These are phyloP conservation scores for Gorsachius magnificus DNA, from an alignment of 2,797 vertebrate species.

Conservation along the genomic window DNA sequence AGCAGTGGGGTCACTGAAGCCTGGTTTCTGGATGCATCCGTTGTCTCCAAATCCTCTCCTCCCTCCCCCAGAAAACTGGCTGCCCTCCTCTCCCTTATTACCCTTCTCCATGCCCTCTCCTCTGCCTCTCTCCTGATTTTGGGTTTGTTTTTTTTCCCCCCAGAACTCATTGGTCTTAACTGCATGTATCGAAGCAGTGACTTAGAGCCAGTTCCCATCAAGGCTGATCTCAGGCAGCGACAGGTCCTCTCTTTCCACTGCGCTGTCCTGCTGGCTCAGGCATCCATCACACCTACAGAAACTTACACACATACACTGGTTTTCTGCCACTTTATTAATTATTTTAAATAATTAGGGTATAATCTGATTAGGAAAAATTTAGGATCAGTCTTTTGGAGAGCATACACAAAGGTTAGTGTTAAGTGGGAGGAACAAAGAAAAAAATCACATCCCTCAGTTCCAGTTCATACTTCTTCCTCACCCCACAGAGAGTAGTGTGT, in stretches of 20 bases:
- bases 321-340: background rate
- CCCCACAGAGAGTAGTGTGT: background rate
- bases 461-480: background rate
- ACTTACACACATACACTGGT: too few species aligned
- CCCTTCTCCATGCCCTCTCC: background rate
- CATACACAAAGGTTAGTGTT: background rate
- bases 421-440: background rate
- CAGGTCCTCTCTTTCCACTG: background rate
- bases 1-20: background rate
- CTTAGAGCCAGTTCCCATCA: background rate
- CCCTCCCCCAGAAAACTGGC: background rate
- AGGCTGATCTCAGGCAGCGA: background rate
- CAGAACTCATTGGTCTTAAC: background rate
- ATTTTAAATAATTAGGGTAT: background rate
- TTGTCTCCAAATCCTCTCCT: background rate
- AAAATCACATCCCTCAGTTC: background rate
- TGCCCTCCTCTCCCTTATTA: background rate
- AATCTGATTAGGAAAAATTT: background rate
- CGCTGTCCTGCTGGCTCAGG: background rate
- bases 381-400: too few species aligned
- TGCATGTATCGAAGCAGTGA: background rate
- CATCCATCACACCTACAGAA: background rate
- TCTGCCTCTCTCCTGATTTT: background rate
- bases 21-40: background rate
- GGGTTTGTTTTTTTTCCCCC: too few species aligned